Evolutionary conservation across 2,888 invertebrate genomes (phyloP), one percentile per base, ranked within the genome.

Genomic region (Apamea anceps): DNA sequence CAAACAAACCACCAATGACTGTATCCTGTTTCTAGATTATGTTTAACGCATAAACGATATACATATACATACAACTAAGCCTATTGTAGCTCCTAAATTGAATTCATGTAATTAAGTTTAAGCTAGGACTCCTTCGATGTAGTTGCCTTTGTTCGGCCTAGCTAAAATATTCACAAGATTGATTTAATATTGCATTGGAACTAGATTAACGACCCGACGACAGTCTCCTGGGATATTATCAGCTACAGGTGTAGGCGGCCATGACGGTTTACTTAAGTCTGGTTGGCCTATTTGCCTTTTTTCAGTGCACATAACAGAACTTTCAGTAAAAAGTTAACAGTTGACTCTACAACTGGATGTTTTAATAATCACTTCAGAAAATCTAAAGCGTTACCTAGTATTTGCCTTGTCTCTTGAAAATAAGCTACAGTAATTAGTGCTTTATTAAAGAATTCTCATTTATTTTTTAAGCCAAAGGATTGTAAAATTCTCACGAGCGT

Each of bases 191-290:
- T 82, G 77, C 70, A 78, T 48, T 86, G 63, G 32, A 48, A 78
- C 77, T 76, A 85, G 84, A 85, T 85, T 72, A 79, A 84, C 80
- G 70, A 80, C 72, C 70, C 73, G 60, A 66, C 65, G 75, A 75
- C 77, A 75, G 71, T 84, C 77, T 85, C 78, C 71, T n/a, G 79
- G 74, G 78, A 80, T 79, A 77, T 82, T 63, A 82, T 8, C 67
- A 86, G 65, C 48, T 74, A 80, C 81, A 85, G 82, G 81, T 81
- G 79, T 82, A 80, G 82, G 79, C 75, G 82, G 73, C 65, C 42
- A 73, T 82, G 77, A 75, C 71, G 57, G 80, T 85, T 80, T 68
- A 62, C 37, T 74, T 62, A 66, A 71, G 67, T 60, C 32, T 77
- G 51, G 67, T n/a, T 85, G 62, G 70, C 62, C 62, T 66, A 51